Base-by-base conservation (phyloP, 2,797 vertebrate genomes). In the Odontamblyopus lacepedii region DNA sequence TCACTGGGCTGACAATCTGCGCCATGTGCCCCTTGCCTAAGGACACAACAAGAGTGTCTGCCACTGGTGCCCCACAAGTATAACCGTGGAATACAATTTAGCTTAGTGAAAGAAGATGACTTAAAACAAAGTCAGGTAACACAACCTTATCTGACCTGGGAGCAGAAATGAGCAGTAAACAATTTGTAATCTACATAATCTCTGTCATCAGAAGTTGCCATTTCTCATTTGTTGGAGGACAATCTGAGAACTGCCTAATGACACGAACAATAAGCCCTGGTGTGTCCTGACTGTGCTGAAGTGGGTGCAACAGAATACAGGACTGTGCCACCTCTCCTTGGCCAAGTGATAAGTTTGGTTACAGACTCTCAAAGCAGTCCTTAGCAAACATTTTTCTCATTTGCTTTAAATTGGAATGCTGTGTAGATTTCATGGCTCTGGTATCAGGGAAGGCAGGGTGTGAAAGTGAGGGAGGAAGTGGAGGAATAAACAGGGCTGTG, bases 401-500 rank as follows among this genome's bases (percentile, higher is more conserved):
- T 92, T 89, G 88, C 88, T 88, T 92, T 91, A 88, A 77, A 90
- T 92, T 89, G 86, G 75, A 94, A 92, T 90, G 89, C 87, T 89
- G 88, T 88, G 85, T 87, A 84, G 87, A 91, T 92, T 89, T 91
- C 83, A 90, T 87, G 87, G 85, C 65, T 76, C 87, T 88, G 11
- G 76, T 81, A 83, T 85, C 83, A 78, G 77, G 80, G 73, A 78
- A 79, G 71, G 63, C 79, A 78, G 77, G 68, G 75, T 59, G 78
- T 82, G 80, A 61, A 74, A 76, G 83, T 65, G 62, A 85, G 72
- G 27, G 60, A 76, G 78, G 65, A 67, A 84, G 80, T 74, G 5
- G 55, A 75, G 72, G 76, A 83, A 83, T 88, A 88, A 91, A 93
- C 82, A 88, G 84, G 81, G 81, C 78, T 78, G 80, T 82, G 83